phyloP scores from a whole-genome alignment of 2,888 invertebrate genomes.

The Priocnemis perturbator region DNA sequence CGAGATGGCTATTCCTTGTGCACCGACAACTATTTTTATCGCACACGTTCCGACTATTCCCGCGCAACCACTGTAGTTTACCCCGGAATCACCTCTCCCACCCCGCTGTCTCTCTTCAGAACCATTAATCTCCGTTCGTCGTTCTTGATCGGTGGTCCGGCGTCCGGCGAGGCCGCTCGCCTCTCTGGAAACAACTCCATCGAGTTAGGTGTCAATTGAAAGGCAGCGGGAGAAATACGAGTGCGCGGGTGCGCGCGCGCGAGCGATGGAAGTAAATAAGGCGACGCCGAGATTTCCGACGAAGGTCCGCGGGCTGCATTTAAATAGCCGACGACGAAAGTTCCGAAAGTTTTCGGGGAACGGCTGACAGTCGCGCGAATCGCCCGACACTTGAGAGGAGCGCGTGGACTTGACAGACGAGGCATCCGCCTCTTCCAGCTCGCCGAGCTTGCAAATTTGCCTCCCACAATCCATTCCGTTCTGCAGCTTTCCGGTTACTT shows the following conservation, averaged over 20 bases:
- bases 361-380: too few relatives aligned
- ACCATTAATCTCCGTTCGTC: not conserved
- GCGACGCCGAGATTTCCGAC: too few relatives aligned
- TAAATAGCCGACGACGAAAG: too few relatives aligned
- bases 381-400: conserved; percentile 7
- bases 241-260: too few relatives aligned
- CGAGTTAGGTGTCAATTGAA: not conserved
- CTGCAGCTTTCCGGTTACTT: not conserved
- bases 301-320: too few relatives aligned
- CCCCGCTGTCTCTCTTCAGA: not conserved
- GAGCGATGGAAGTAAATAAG: too few relatives aligned
- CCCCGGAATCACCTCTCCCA: not conserved
- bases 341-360: too few relatives aligned
- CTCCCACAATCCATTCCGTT: conserved; percentile 40
- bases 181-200: not conserved
- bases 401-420: conserved; percentile 39
- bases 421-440: conserved; percentile 28
- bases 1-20: not conserved
- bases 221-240: too few relatives aligned
- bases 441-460: conserved; percentile 39
- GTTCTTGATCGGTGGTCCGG: not conserved
- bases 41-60: conserved; percentile 18
- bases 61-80: conserved; percentile 5
- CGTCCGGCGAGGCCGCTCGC: too few relatives aligned
- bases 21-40: conserved; percentile 41